Evolutionary conservation across 2,113 vertebrate genomes (phyloP).

Genomic region (Stomatorhinus ivindoensis): DNA sequence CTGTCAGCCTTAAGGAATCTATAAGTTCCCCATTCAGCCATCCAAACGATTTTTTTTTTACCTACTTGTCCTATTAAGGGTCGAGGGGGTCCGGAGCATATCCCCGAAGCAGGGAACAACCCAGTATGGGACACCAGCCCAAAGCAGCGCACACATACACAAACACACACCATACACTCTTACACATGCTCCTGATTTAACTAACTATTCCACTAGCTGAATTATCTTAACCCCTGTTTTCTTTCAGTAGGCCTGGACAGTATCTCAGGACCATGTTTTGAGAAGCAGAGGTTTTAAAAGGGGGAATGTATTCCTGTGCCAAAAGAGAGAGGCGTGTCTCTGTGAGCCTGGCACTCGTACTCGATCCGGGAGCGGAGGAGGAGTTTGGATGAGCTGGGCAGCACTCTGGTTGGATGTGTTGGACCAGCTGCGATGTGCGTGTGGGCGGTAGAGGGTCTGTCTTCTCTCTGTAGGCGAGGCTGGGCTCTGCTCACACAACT

Average conservation of each 20-base stretch:
- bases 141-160: not conserved
- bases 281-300: not conserved
- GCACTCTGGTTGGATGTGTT: not conserved
- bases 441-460: not conserved
- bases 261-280: not conserved
- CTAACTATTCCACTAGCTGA: not conserved
- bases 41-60: not conserved
- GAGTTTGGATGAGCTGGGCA: not conserved
- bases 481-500: not conserved
- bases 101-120: not conserved
- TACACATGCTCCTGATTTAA: not conserved
- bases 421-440: not conserved
- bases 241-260: not conserved
- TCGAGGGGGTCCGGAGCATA: not conserved
- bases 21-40: not conserved
- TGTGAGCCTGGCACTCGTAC: not conserved
- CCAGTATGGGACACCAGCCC: not conserved
- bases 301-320: not conserved
- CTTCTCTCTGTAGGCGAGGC: not conserved
- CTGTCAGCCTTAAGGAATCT: not conserved
- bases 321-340: not conserved
- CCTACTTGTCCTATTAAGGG: not conserved
- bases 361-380: not conserved
- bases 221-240: not conserved
- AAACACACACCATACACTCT: not conserved